phyloP scores from a whole-genome alignment of 2,113 vertebrate genomes.

The Laticauda colubrina region DNA sequence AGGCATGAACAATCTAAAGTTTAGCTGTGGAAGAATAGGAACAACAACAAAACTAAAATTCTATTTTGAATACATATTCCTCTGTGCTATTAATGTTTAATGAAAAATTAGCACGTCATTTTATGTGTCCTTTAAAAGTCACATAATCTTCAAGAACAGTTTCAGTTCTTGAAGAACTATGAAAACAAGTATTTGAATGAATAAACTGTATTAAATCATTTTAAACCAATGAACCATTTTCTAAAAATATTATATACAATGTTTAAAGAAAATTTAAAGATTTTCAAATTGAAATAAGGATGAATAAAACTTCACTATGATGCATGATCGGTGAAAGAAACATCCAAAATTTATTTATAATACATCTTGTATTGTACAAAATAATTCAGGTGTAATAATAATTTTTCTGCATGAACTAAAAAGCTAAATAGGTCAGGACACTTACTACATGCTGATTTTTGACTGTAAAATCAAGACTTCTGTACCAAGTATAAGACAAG shows the following conservation, averaged over 20 bases:
- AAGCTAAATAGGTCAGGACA: slow-evolving; percentile 27
- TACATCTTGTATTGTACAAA: slow-evolving; percentile 15
- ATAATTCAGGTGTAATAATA: not conserved
- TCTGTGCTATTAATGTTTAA: not conserved
- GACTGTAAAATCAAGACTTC: slow-evolving; percentile 35
- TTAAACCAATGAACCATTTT: not conserved
- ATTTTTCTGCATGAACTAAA: slow-evolving; percentile 20
- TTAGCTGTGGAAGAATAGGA: not conserved
- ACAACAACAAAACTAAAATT: not conserved
- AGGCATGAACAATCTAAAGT: not conserved
- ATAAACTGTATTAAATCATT: not conserved
- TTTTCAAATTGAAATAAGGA: slow-evolving; percentile 34
- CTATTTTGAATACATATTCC: not conserved
- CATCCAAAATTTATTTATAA: not conserved
- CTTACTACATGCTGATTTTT: slow-evolving; percentile 44
- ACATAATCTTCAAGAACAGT: not conserved
- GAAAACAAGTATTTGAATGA: not conserved
- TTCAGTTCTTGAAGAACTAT: not conserved
- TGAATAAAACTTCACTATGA: not conserved
- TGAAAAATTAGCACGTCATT: not conserved
- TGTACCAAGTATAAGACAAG: slow-evolving; percentile 55
- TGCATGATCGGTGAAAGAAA: not conserved
- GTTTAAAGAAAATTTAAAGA: slow-evolving; percentile 6
- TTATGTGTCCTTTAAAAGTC: not conserved
- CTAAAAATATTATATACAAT: slow-evolving; percentile 18